A percentile compares a stretch with the other conserved stretches of the same genome.
These are phyloP conservation scores for Pristis pectinata DNA, from an alignment of 2,797 vertebrate species.

Conservation along the genomic window DNA sequence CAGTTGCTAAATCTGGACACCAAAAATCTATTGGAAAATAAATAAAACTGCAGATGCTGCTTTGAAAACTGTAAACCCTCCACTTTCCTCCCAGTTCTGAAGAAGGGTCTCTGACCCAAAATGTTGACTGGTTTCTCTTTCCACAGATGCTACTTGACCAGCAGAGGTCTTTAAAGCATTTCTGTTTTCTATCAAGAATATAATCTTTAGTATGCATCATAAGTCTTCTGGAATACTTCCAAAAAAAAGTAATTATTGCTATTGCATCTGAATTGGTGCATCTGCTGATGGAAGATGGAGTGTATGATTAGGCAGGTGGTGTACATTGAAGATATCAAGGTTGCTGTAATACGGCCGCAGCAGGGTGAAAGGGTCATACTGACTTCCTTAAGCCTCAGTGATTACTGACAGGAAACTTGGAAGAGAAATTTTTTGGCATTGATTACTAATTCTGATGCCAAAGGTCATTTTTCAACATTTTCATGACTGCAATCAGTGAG, in stretches of 20 bases:
- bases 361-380: not conserved
- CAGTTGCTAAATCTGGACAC: too few species aligned
- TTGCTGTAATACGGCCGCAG: not conserved
- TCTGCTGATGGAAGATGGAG: not conserved
- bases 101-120: too few species aligned
- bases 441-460: not conserved
- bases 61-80: too few species aligned
- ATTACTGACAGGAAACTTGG: not conserved
- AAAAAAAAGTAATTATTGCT: not conserved
- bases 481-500: too few species aligned
- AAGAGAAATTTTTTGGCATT: conserved; percentile 4
- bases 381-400: not conserved
- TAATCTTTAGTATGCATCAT: not conserved
- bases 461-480: not conserved
- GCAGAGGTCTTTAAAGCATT: too few species aligned
- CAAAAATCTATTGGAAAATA: too few species aligned
- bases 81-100: too few species aligned
- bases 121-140: too few species aligned
- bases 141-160: too few species aligned
- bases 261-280: not conserved
- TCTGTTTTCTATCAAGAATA: not conserved
- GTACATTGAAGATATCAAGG: not conserved
- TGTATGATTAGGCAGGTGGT: not conserved
- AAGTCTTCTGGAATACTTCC: not conserved
- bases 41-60: too few species aligned